phyloP scores from a whole-genome alignment of 2,113 vertebrate species.

The Ursus arctos region DNA sequence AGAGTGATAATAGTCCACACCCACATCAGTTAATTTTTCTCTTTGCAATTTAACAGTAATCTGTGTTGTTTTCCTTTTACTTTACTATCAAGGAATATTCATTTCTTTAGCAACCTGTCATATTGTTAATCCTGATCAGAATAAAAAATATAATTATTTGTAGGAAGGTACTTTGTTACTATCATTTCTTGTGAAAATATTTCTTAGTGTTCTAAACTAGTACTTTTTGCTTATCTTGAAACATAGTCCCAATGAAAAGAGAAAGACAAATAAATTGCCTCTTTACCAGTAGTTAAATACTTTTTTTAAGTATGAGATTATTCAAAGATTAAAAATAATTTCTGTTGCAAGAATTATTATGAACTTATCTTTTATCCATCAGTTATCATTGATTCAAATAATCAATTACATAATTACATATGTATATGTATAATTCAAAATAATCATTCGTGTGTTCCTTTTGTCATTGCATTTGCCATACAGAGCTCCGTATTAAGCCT shows the following conservation, averaged over 20 bases:
- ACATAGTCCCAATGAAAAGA: neutral
- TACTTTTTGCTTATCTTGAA: neutral
- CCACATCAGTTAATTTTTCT: neutral
- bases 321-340: neutral
- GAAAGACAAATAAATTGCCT: neutral
- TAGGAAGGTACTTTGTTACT: neutral
- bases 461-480: neutral
- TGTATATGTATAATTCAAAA: neutral
- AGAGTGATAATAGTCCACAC: neutral
- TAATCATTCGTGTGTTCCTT: neutral
- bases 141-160: neutral
- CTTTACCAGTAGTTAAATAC: neutral
- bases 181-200: neutral
- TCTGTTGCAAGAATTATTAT: neutral
- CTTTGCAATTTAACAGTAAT: neutral
- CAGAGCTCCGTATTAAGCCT: neutral
- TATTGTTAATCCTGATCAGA: neutral
- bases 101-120: neutral
- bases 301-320: neutral
- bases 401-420: no score
- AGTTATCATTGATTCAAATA: neutral
- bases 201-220: neutral
- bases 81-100: neutral
- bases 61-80: neutral
- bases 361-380: neutral